phyloP scores from a whole-genome alignment of 2,888 invertebrate species.

The Zeuzera pyrina region DNA sequence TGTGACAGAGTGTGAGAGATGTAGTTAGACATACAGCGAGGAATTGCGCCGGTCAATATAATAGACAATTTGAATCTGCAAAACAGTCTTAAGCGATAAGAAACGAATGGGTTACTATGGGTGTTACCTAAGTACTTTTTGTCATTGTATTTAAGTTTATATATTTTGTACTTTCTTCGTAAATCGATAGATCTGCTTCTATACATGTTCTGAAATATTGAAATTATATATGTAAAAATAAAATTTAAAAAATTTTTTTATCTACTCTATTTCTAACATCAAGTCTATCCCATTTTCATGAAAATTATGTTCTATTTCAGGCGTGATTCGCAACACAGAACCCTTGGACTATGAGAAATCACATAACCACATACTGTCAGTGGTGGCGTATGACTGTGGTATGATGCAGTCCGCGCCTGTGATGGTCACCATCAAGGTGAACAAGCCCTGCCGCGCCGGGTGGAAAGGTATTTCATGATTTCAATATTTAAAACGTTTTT shows the following conservation, averaged over 20 bases:
- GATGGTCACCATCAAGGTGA: slow-evolving; percentile 96
- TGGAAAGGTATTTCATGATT: slow-evolving; percentile 88
- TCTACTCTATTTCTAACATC: too few species aligned
- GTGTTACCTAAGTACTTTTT: too few species aligned
- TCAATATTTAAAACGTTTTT: too few species aligned
- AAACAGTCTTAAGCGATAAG: too few species aligned
- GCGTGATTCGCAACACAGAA: slow-evolving; percentile 93
- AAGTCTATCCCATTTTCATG: neutral
- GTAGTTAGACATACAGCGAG: too few species aligned
- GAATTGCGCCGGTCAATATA: too few species aligned
- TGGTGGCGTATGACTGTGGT: slow-evolving; percentile 98
- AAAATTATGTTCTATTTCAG: slow-evolving; percentile 35
- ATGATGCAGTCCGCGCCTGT: slow-evolving; percentile 95
- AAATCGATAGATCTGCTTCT: too few species aligned
- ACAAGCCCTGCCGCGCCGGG: slow-evolving; percentile 83
- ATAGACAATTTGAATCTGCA: too few species aligned
- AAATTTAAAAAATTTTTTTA: neutral
- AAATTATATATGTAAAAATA: neutral
- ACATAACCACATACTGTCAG: slow-evolving; percentile 96
- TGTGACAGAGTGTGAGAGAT: too few species aligned
- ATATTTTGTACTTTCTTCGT: too few species aligned
- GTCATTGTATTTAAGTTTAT: too few species aligned
- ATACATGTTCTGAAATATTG: neutral
- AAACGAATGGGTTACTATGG: too few species aligned
- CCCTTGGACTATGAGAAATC: slow-evolving; percentile 93